A percentile compares a stretch with the other conserved stretches of the same genome.
phyloP scores from a whole-genome alignment of 2,888 invertebrate species.

The Opisthograptis luteolata region DNA sequence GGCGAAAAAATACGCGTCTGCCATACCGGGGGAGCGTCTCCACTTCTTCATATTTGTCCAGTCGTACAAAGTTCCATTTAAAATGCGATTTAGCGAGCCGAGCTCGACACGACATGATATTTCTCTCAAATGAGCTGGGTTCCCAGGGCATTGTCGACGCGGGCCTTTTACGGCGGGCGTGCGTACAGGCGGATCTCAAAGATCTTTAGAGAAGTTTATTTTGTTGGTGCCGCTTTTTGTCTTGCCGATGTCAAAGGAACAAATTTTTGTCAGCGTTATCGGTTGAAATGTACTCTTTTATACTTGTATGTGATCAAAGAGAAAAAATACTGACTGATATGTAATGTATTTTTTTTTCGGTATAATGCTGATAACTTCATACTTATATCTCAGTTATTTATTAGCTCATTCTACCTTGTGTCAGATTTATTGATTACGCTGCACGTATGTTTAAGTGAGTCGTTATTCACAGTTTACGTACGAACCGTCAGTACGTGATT shows the following conservation, averaged over 20 bases:
- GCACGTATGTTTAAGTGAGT: slow-evolving; percentile 20
- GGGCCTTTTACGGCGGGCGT: slow-evolving; percentile 72
- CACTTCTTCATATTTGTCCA: slow-evolving; percentile 53
- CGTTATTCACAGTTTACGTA: slow-evolving; percentile 24
- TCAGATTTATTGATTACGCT: slow-evolving; percentile 31
- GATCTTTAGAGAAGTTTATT: slow-evolving; percentile 4
- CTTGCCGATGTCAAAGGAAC: no score
- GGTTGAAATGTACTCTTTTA: no score
- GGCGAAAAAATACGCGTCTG: slow-evolving; percentile 31
- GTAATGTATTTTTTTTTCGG: background rate
- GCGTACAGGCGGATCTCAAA: slow-evolving; percentile 74
- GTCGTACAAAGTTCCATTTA: slow-evolving; percentile 62
- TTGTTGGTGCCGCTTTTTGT: slow-evolving; percentile 1
- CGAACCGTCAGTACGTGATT: slow-evolving; percentile 27
- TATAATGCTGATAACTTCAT: slow-evolving; percentile 32
- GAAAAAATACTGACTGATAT: no score
- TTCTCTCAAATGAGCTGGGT: slow-evolving; percentile 82
- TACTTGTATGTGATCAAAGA: no score
- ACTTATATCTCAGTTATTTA: slow-evolving; percentile 29
- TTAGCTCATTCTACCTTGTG: slow-evolving; percentile 20
- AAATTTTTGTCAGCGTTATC: no score
- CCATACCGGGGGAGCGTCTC: slow-evolving; percentile 31
- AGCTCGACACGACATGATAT: slow-evolving; percentile 70
- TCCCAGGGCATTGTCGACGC: slow-evolving; percentile 81
- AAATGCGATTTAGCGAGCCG: slow-evolving; percentile 73